Base-by-base conservation (phyloP, 2,888 invertebrate species). In the Scaptomyza reducta region DNA sequence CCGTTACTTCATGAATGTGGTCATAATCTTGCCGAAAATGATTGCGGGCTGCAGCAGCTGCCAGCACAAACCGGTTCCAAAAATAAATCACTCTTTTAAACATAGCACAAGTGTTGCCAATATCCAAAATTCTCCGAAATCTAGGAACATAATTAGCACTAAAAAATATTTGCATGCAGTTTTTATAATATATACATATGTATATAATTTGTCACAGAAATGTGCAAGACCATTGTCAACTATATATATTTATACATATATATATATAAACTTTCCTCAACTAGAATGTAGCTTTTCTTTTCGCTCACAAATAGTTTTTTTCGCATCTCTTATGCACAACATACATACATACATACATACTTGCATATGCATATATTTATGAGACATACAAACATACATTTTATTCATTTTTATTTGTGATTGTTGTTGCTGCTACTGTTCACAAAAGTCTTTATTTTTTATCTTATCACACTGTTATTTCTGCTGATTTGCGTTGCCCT, bases 41-140 rank as follows among this genome's bases (percentile, higher is more conserved):
- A 73, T 53, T 73, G 58, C 62, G 50, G 41, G 35, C 64, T 79
- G 79, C 79, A 79, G 79, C 79, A 79, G 82, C 85, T 84, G 78
- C 70, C 85, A 58, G 31, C 40, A 47, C 51, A 46, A 76, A 81
- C 85, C 67, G 82, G 85, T 85, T 85, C 79, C 73, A 58, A 82
- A 85, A 82, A 82, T 80, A 85, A 64, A 58, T 53, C 53, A 59
- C 38, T 58, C 42, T 57, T 29, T 41, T 53, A 65, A 41, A 74
- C 38, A 42, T 14, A 40, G 38, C 56, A 49, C 47, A 35, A 35
- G 22, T 14, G 14, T 11, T 38, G 50, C 9, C 14, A n/a, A 50
- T 22, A 11, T 7, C 33, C n/a, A 1, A 22, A 29, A 13, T 7
- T 22, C 6, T 11, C 18, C 13, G 3, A 22, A 29, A 9, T 4